Evolutionary conservation across 2,113 vertebrate genomes (phyloP).

Genomic region (Isurus oxyrinchus): DNA sequence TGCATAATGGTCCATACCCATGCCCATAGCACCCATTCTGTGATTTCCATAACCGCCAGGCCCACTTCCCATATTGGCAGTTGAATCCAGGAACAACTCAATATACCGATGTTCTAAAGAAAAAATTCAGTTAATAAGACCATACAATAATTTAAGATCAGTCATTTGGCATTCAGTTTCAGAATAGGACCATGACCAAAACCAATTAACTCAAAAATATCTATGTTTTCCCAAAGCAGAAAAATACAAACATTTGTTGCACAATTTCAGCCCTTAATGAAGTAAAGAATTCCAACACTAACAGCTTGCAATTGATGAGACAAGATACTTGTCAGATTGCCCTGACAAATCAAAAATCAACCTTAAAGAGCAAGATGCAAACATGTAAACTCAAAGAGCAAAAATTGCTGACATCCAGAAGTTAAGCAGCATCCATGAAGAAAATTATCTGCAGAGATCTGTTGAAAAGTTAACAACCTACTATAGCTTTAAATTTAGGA

Average conservation of each 20-base stretch:
- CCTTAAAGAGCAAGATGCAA: too few relatives aligned
- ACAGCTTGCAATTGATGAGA: background rate
- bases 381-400: too few relatives aligned
- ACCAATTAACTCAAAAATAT: background rate
- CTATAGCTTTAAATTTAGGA: too few relatives aligned
- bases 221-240: background rate
- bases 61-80: slow-evolving; percentile 76
- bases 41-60: slow-evolving; percentile 88
- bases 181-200: background rate
- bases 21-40: slow-evolving; percentile 83
- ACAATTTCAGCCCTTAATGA: too few relatives aligned
- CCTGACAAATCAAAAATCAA: too few relatives aligned
- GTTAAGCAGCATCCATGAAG: too few relatives aligned
- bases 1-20: slow-evolving; percentile 62
- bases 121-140: slow-evolving; percentile 29
- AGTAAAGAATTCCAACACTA: background rate
- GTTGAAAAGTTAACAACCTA: too few relatives aligned
- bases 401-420: too few relatives aligned
- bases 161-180: background rate
- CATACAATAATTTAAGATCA: background rate
- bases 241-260: background rate
- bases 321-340: too few relatives aligned
- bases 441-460: too few relatives aligned
- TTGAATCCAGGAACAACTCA: slow-evolving; percentile 96
- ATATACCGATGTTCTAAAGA: slow-evolving; percentile 91